Evolutionary conservation across 37 sponge, comb jelly and placozoan species (phyloP), one percentile per base, ranked within the genome.

Genomic region (Crambe crambe): DNA sequence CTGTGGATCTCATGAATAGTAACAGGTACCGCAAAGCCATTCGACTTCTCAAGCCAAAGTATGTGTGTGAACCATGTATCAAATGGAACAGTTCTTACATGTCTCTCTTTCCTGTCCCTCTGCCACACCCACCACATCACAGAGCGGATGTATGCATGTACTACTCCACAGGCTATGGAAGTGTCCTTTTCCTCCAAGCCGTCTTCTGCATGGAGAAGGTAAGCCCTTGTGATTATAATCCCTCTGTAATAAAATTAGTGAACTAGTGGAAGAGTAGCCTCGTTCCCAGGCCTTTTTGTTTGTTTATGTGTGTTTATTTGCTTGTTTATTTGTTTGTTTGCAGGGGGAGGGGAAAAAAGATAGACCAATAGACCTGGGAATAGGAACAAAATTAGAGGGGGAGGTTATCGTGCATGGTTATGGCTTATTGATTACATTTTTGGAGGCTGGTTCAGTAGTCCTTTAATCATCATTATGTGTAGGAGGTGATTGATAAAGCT

Each of bases 161-260:
- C 58, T 86, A 90, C 85, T 58, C 83, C 58, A 30, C 77, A 23
- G 83, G 76, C 40, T 63, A 86, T 56, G 82, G 61, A 0, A 73
- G 70, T 21, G 69, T 93, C 15, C 39, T 93, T 2, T 90, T 90
- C 64, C 71, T 85, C 10, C 83, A 77, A 63, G 94, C 94, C 31
- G 81, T 79, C 26, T 88, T 93, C 84, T 86, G 84, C 42, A 90
- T 93, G 90, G 91, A 93, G 2, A 74, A 35, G 58, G 93, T 92
- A 62, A 56, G 86, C 4, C 51, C 69, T 32, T 23, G 18, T 2
- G n/a, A n/a, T n/a, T n/a, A n/a, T n/a, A n/a, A n/a, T n/a, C n/a
- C n/a, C n/a, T n/a, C n/a, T n/a, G n/a, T n/a, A n/a, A n/a, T n/a
- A n/a, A n/a, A n/a, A n/a, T n/a, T n/a, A n/a, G n/a, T n/a, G n/a